phyloP scores from a whole-genome alignment of 2,113 vertebrate species.

The Chloroceryle aenea region DNA sequence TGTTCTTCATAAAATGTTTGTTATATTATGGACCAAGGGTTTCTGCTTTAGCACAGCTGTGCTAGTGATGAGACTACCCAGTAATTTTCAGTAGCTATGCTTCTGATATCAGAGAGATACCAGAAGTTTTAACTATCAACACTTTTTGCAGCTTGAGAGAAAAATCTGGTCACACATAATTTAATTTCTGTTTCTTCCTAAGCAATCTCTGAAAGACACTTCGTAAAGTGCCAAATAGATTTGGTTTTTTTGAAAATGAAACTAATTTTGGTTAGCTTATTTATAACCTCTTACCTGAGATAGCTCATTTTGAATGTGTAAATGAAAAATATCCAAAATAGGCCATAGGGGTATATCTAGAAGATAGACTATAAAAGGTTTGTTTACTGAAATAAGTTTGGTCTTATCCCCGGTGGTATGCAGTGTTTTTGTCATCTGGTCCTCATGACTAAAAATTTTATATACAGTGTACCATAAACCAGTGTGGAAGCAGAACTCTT shows the following conservation, averaged over 20 bases:
- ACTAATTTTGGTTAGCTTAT: neutral
- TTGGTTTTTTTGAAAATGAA: neutral
- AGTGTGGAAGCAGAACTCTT: conserved; percentile 2
- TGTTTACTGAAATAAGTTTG: neutral
- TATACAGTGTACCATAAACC: neutral
- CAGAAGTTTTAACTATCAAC: neutral
- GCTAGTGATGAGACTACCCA: neutral
- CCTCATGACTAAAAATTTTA: neutral
- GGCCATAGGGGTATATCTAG: neutral
- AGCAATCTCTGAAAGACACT: neutral
- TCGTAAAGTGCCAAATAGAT: neutral
- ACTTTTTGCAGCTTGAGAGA: neutral
- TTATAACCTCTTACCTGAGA: neutral
- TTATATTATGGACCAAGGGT: neutral
- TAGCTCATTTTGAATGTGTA: neutral
- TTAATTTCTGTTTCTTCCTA: neutral
- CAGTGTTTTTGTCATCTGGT: neutral
- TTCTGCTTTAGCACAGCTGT: neutral
- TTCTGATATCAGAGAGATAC: neutral
- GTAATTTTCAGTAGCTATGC: neutral
- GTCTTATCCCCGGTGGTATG: too few species aligned
- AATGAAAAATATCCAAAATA: neutral
- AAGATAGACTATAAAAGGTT: neutral
- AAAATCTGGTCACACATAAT: neutral
- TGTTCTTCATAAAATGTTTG: neutral